These are phyloP conservation scores for Rhegmatorhina hoffmannsi DNA, from an alignment of 2,113 vertebrate species.

Conservation along the genomic window DNA sequence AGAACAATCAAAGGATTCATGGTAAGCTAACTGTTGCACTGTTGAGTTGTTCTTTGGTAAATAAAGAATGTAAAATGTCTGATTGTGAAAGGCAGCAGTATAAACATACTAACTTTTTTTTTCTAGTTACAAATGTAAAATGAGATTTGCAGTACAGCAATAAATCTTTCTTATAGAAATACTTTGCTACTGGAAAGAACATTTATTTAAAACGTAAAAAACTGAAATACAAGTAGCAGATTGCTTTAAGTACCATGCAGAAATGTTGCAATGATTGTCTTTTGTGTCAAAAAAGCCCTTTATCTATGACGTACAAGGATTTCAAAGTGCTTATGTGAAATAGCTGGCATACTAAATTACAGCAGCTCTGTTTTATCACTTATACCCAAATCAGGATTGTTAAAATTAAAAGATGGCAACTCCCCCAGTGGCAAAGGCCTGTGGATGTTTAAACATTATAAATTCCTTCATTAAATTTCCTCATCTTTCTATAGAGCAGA, in stretches of 20 bases:
- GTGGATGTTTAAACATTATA: background rate
- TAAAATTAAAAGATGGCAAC: background rate
- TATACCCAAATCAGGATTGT: background rate
- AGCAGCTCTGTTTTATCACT: background rate
- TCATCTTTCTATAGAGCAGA: background rate
- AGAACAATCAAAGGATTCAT: conserved; percentile 96
- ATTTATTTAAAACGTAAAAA: background rate
- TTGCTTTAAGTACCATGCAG: background rate
- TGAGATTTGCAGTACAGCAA: background rate
- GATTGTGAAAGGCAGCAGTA: background rate
- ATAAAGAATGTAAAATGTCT: background rate
- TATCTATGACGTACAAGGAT: background rate
- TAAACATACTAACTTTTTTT: background rate
- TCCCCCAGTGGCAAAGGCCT: background rate
- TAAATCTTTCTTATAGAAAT: background rate
- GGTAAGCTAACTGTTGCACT: conserved; percentile 74
- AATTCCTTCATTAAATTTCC: background rate
- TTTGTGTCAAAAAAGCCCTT: background rate
- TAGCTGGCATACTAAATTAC: accelerated
- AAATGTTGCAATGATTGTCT: background rate
- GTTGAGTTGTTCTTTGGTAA: background rate
- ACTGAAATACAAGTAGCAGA: background rate
- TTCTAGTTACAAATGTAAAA: background rate
- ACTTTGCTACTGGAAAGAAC: background rate
- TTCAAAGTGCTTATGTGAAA: background rate